Percentiles rank a stretch among this genome's conserved stretches.
These are phyloP conservation scores for Aphelocoma coerulescens DNA, from an alignment of 2,113 vertebrate genomes.

Conservation along the genomic window DNA sequence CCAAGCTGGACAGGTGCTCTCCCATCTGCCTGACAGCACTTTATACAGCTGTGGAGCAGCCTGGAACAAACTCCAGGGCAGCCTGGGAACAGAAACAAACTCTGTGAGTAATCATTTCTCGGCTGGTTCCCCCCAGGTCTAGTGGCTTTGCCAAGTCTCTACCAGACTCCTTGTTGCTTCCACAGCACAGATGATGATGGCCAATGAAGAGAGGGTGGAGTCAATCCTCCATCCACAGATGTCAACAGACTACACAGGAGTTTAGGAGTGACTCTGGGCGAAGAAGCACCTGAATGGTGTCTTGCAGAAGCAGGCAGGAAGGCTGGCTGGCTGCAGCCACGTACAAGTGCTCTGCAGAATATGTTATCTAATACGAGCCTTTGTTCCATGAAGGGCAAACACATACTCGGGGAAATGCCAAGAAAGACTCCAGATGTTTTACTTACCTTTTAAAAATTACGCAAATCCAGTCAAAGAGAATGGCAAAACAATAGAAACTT, in stretches of 20 bases:
- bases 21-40: neutral
- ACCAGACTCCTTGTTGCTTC: neutral
- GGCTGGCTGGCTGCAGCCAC: neutral
- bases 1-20: neutral
- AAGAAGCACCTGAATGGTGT: neutral
- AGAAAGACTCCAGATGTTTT: neutral
- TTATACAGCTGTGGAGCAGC: neutral
- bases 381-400: constrained; percentile 5
- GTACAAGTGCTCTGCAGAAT: neutral
- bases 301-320: neutral
- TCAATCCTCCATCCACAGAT: neutral
- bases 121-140: neutral
- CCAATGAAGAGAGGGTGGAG: neutral
- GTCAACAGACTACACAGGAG: neutral
- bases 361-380: neutral
- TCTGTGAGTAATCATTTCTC: neutral
- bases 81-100: constrained; percentile 27
- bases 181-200: neutral
- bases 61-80: constrained; percentile 23
- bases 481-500: neutral
- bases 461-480: neutral
- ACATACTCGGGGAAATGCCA: neutral
- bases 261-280: neutral
- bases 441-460: neutral
- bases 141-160: neutral